phyloP scores from a whole-genome alignment of 2,797 vertebrate genomes.

The Sebastiscus tertius region DNA sequence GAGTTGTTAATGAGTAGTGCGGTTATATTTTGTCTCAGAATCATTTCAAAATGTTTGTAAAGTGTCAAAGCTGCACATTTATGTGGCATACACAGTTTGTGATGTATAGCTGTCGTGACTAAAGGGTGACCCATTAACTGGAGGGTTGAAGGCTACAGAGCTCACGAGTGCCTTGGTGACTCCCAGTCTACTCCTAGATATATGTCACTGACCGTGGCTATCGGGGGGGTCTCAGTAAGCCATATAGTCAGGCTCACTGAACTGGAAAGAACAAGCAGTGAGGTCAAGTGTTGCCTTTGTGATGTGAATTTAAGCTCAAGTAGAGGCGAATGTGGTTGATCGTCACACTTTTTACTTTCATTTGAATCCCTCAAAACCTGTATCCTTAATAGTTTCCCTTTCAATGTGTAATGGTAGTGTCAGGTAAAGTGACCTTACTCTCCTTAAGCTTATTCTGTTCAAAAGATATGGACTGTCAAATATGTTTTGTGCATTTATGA shows the following conservation, averaged over 20 bases:
- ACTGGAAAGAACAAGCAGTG: background rate
- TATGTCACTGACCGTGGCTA: background rate
- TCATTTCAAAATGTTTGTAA: background rate
- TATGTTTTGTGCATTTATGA: no score
- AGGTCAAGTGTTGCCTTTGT: constrained; percentile 8
- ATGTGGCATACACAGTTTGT: background rate
- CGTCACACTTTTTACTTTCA: no score
- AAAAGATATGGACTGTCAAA: no score
- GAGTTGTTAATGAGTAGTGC: background rate
- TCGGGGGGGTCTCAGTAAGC: background rate
- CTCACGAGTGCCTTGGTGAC: background rate
- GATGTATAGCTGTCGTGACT: background rate
- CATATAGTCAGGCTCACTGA: background rate
- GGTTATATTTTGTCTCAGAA: background rate
- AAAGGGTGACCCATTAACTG: constrained; percentile 4
- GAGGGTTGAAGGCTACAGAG: background rate
- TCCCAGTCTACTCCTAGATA: background rate
- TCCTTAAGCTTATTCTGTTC: no score
- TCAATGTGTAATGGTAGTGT: no score
- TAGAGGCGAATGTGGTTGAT: no score
- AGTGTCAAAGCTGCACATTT: background rate
- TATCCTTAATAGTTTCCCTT: no score
- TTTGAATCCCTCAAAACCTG: no score
- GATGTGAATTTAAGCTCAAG: background rate
- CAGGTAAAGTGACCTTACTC: no score